Conservation (phyloP, 2,888 invertebrate genomes). For the Arrhopalites spinosus region DNA sequence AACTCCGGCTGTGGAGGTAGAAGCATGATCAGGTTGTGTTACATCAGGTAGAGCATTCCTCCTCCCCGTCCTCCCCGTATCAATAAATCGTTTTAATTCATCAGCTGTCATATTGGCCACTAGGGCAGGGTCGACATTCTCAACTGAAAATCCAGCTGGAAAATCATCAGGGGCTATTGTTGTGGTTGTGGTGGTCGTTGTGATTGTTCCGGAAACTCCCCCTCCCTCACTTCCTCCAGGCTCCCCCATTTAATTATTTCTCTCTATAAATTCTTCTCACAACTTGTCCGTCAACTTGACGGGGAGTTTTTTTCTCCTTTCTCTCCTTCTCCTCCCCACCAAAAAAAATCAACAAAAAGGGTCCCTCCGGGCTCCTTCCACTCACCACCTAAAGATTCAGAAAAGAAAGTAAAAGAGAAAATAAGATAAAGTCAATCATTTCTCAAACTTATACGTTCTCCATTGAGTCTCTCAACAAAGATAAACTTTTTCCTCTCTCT, state of each 20-base stretch:
- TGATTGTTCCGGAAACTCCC: slow-evolving; percentile 27
- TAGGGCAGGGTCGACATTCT: slow-evolving; percentile 59
- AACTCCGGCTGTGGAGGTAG: slow-evolving; percentile 73
- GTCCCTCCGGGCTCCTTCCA: too few species aligned
- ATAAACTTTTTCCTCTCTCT: too few species aligned
- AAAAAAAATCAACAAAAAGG: too few species aligned
- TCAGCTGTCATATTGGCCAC: slow-evolving; percentile 61
- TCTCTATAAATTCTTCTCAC: background rate
- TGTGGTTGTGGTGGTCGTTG: background rate
- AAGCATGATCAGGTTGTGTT: slow-evolving; percentile 72
- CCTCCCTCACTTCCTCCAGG: slow-evolving; percentile 44
- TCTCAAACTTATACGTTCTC: too few species aligned
- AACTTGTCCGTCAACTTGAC: too few species aligned
- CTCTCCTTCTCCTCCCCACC: background rate
- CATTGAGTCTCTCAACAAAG: too few species aligned
- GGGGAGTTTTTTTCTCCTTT: too few species aligned
- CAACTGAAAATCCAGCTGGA: background rate
- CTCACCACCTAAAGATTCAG: too few species aligned
- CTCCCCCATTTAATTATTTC: slow-evolving; percentile 46
- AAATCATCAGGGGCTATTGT: background rate
- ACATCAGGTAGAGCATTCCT: slow-evolving; percentile 88
- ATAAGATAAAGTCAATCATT: too few species aligned
- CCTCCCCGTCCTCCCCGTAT: slow-evolving; percentile 83
- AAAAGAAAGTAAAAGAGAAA: too few species aligned
- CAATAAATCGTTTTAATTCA: slow-evolving; percentile 74